phyloP scores from a whole-genome alignment of 1,140 invertebrate species.

The Wasmannia auropunctata region DNA sequence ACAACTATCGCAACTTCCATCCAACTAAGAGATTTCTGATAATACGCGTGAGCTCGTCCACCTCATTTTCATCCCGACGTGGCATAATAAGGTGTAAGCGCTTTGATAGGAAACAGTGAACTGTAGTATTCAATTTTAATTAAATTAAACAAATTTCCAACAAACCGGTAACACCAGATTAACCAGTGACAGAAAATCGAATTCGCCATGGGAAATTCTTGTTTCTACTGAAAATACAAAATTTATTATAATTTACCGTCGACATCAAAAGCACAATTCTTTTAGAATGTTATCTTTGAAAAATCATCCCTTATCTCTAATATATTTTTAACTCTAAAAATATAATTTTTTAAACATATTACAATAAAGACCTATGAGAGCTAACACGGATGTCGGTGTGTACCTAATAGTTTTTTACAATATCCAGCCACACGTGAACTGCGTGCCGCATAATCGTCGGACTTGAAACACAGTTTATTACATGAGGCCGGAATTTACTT shows the following conservation, averaged over 20 bases:
- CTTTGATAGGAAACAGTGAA: not conserved
- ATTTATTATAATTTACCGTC: too few relatives aligned
- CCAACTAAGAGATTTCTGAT: slow-evolving; percentile 69
- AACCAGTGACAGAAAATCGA: not conserved
- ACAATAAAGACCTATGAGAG: too few relatives aligned
- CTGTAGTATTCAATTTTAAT: slow-evolving; percentile 29
- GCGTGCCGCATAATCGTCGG: too few relatives aligned
- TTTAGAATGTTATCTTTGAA: too few relatives aligned
- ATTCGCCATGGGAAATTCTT: not conserved
- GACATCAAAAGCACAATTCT: too few relatives aligned
- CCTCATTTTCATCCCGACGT: slow-evolving; percentile 21
- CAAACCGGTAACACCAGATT: not conserved
- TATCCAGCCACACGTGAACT: too few relatives aligned
- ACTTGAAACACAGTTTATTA: too few relatives aligned
- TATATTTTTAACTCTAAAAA: not conserved
- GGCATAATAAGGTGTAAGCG: slow-evolving; percentile 21
- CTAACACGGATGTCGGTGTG: too few relatives aligned
- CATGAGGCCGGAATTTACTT: too few relatives aligned
- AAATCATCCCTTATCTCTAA: not conserved
- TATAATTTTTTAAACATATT: too few relatives aligned
- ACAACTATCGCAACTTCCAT: slow-evolving; percentile 63
- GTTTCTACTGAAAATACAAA: not conserved
- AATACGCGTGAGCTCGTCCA: slow-evolving; percentile 46
- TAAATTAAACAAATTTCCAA: slow-evolving; percentile 20
- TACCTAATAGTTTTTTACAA: too few relatives aligned